Evolutionary conservation across 1,140 invertebrate genomes (phyloP).

Genomic region (Stegodyphus dumicola): DNA sequence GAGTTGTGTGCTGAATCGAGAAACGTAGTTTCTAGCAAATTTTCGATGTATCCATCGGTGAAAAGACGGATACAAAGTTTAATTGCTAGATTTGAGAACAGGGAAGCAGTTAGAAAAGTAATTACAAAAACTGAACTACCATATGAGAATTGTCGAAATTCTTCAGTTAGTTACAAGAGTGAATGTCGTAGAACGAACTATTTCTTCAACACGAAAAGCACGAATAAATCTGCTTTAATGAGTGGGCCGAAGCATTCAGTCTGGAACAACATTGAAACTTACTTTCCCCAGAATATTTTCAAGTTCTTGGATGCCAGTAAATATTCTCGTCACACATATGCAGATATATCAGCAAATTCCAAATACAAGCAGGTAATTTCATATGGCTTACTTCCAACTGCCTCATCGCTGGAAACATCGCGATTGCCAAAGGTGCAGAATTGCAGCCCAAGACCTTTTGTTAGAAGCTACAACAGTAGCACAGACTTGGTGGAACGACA

Average conservation of each 20-base stretch:
- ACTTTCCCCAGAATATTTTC: background rate
- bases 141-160: too few relatives aligned
- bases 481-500: background rate
- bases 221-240: too few relatives aligned
- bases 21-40: background rate
- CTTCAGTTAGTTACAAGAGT: too few relatives aligned
- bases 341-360: background rate
- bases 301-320: background rate
- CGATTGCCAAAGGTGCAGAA: background rate
- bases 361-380: too few relatives aligned
- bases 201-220: too few relatives aligned
- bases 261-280: too few relatives aligned
- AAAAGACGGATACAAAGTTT: constrained; percentile 24
- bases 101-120: background rate
- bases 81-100: constrained; percentile 13
- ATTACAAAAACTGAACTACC: too few relatives aligned
- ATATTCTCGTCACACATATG: background rate
- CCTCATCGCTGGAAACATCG: background rate
- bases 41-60: background rate
- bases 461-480: background rate
- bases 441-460: constrained; percentile 21
- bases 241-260: too few relatives aligned
- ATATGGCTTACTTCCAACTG: too few relatives aligned
- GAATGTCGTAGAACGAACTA: too few relatives aligned
- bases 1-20: too few relatives aligned